Evolutionary conservation across 2,888 invertebrate genomes (phyloP).

Genomic region (Leucania comma): DNA sequence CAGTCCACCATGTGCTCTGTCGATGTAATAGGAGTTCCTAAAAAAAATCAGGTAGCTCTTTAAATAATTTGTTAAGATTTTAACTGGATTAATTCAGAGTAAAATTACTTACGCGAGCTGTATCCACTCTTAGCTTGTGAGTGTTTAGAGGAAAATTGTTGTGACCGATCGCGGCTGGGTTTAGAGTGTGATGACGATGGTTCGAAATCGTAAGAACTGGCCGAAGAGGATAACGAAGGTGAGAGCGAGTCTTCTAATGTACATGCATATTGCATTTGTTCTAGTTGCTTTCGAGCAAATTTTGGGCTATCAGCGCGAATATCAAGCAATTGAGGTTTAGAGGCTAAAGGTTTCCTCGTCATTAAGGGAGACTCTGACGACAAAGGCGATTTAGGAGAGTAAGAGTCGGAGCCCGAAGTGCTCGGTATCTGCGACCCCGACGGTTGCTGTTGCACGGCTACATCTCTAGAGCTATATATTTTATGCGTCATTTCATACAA

Average conservation of each 20-base stretch:
- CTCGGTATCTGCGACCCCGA: conserved; percentile 8
- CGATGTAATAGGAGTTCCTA: conserved; percentile 78
- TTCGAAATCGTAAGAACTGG: conserved; percentile 41
- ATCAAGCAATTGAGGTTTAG: conserved; percentile 36
- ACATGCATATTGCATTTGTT: conserved; percentile 3
- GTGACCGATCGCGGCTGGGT: conserved; percentile 40
- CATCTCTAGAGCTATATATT: neutral
- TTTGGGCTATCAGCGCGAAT: conserved; percentile 43
- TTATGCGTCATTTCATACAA: conserved; percentile 70
- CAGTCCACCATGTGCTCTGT: conserved; percentile 84
- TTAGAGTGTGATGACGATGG: conserved; percentile 6
- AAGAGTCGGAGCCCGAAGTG: conserved; percentile 14
- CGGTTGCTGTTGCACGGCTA: neutral
- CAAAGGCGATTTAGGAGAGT: conserved; percentile 1
- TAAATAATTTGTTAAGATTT: neutral
- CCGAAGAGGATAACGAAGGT: conserved; percentile 60
- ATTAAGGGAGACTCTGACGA: neutral
- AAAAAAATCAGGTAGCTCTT: neutral
- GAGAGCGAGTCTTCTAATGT: conserved; percentile 20
- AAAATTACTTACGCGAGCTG: conserved; percentile 71
- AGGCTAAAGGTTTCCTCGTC: conserved; percentile 14
- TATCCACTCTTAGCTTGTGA: conserved; percentile 62
- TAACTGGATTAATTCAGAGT: neutral
- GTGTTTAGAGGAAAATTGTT: conserved; percentile 60
- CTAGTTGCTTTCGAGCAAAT: conserved; percentile 29